Conservation (phyloP, 2,797 vertebrate genomes). For the Ibycter americanus region DNA sequence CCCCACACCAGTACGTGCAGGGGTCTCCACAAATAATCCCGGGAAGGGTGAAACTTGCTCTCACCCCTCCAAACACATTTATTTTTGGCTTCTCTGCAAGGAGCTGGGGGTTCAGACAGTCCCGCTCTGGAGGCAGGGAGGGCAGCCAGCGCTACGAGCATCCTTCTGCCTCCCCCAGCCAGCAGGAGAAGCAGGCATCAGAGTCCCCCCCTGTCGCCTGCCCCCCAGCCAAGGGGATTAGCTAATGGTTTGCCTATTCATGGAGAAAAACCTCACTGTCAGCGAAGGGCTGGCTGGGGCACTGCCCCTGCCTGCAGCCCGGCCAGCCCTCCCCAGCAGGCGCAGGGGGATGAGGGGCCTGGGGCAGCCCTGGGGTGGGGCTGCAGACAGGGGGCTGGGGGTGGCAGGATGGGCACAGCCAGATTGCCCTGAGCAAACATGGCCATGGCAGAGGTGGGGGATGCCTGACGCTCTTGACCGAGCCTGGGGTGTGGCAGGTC, state of each 20-base stretch:
- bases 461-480: not conserved
- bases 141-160: not conserved
- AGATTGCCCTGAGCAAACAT: not conserved
- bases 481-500: no score
- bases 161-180: not conserved
- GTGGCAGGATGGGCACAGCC: not conserved
- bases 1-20: fast-evolving
- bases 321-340: not conserved
- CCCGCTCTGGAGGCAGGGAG: not conserved
- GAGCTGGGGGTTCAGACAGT: not conserved
- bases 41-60: not conserved
- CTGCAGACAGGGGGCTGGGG: not conserved
- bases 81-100: not conserved
- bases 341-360: not conserved
- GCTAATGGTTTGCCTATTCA: not conserved
- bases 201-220: not conserved
- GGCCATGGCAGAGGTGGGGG: fast-evolving
- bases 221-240: constrained; percentile 16
- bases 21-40: not conserved
- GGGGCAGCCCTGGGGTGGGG: not conserved
- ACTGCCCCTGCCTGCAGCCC: not conserved
- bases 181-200: not conserved
- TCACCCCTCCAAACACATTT: not conserved
- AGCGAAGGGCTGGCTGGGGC: not conserved
- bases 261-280: constrained; percentile 1